A percentile compares a stretch with the other conserved stretches of the same genome.
Evolutionary conservation across 1,140 invertebrate genomes (phyloP).

Genomic region (Riptortus pedestris): DNA sequence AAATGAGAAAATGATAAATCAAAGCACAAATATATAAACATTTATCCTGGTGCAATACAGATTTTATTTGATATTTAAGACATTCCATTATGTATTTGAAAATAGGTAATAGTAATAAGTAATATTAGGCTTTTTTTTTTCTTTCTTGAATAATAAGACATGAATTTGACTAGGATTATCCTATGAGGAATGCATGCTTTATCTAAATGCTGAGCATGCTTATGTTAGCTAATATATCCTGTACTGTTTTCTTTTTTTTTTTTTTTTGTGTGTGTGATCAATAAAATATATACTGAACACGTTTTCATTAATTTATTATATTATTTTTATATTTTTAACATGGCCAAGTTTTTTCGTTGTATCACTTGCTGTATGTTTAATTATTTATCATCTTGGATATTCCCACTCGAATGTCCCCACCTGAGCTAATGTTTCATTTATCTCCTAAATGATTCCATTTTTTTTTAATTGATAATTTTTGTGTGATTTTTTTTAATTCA

Average conservation of each 20-base stretch:
- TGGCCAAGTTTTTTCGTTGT: slow-evolving; percentile 18
- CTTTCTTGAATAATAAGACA: too few relatives aligned
- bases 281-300: slow-evolving; percentile 19
- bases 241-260: slow-evolving; percentile 4
- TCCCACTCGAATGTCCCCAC: neutral
- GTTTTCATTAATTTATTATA: slow-evolving; percentile 24
- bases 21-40: too few relatives aligned
- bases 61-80: too few relatives aligned
- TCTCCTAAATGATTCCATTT: too few relatives aligned
- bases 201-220: slow-evolving; percentile 7
- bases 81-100: too few relatives aligned
- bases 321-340: too few relatives aligned
- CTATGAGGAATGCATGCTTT: too few relatives aligned
- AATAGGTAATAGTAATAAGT: too few relatives aligned
- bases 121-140: too few relatives aligned
- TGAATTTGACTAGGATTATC: too few relatives aligned
- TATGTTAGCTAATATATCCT: neutral
- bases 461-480: slow-evolving; percentile 11
- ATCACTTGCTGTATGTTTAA: neutral
- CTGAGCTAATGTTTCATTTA: neutral
- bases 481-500: neutral
- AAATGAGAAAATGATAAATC: too few relatives aligned
- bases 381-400: slow-evolving; percentile 12
- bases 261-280: slow-evolving; percentile 13
- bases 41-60: too few relatives aligned